Percentiles rank a stretch among this genome's conserved stretches.
These are phyloP conservation scores for Callimorpha dominula DNA, from an alignment of 2,888 invertebrate species.

Conservation along the genomic window DNA sequence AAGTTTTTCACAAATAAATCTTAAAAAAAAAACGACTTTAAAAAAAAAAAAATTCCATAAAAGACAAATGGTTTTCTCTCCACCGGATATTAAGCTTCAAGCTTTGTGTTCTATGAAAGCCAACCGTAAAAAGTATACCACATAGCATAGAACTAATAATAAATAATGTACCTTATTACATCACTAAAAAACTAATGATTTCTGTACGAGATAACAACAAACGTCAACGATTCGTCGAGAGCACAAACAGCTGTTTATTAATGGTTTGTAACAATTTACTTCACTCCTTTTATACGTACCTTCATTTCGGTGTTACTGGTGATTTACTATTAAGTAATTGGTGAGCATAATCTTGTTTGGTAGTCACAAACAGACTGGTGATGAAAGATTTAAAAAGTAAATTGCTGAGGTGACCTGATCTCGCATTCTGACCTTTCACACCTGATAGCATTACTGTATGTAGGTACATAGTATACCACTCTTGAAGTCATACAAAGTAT, in stretches of 20 bases:
- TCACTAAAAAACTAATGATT: neutral
- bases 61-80: too few species aligned
- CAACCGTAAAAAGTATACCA: too few species aligned
- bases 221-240: neutral
- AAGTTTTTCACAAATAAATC: too few species aligned
- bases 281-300: constrained; percentile 37
- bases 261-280: constrained; percentile 32
- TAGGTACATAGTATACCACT: too few species aligned
- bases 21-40: too few species aligned
- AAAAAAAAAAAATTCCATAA: too few species aligned
- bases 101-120: too few species aligned
- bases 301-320: constrained; percentile 19
- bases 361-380: neutral
- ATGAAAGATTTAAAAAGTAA: constrained; percentile 2
- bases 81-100: too few species aligned
- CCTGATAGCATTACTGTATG: too few species aligned
- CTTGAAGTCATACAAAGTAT: too few species aligned
- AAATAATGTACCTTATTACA: constrained; percentile 7
- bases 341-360: constrained; percentile 20
- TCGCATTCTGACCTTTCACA: too few species aligned
- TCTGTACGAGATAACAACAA: neutral
- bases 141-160: constrained; percentile 2
- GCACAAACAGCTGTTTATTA: constrained; percentile 14
- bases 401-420: neutral
- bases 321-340: constrained; percentile 27